These are phyloP conservation scores for Xenopus petersii DNA, from an alignment of 2,797 vertebrate genomes.

Conservation along the genomic window DNA sequence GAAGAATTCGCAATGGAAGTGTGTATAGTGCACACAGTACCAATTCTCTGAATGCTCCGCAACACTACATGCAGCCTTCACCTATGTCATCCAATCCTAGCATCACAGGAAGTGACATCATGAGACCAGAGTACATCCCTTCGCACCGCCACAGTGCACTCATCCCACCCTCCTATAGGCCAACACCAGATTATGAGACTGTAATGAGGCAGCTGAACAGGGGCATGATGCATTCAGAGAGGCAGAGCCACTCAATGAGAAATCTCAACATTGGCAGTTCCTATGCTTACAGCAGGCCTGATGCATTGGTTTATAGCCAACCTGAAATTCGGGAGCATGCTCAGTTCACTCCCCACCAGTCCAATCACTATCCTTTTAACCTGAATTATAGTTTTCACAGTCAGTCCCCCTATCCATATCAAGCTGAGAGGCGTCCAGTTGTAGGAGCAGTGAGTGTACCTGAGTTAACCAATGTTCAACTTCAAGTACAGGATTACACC, in stretches of 20 bases:
- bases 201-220: constrained; percentile 92
- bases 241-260: constrained; percentile 92
- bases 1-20: constrained; percentile 88
- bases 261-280: constrained; percentile 92
- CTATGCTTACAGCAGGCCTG: constrained; percentile 89
- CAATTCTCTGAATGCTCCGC: constrained; percentile 90
- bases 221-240: constrained; percentile 75
- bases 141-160: constrained; percentile 90
- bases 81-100: constrained; percentile 97
- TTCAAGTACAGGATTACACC: constrained; percentile 91
- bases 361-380: constrained; percentile 82
- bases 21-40: constrained; percentile 97
- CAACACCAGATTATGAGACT: constrained; percentile 94
- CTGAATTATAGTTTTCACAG: constrained; percentile 92
- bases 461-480: constrained; percentile 91
- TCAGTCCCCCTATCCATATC: constrained; percentile 84
- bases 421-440: constrained; percentile 82
- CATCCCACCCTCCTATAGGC: constrained; percentile 92
- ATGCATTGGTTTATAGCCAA: constrained; percentile 94
- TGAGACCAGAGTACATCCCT: constrained; percentile 85
- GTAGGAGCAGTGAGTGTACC: constrained; percentile 95
- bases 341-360: constrained; percentile 62
- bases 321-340: constrained; percentile 92
- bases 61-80: constrained; percentile 90
- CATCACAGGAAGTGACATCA: constrained; percentile 89